Evolutionary conservation across 2,888 invertebrate genomes (phyloP).

Genomic region (Pristionchus fissidentatus): DNA sequence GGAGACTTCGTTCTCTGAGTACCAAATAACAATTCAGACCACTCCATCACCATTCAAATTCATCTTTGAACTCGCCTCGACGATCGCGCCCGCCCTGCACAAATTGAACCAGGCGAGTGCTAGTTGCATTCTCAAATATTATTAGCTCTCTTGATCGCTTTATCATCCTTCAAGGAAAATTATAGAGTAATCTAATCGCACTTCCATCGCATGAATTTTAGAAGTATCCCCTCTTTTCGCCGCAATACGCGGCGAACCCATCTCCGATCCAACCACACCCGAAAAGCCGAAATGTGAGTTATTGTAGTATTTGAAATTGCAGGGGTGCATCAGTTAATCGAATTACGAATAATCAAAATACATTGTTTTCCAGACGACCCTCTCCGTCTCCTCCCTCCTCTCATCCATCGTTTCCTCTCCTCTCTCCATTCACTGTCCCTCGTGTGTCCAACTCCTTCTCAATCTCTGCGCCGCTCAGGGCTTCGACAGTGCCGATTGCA

Average conservation of each 20-base stretch:
- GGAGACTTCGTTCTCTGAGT: no score
- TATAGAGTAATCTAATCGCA: neutral
- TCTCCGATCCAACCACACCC: conserved; percentile 6
- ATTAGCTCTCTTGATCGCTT: neutral
- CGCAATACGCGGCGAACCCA: conserved; percentile 12
- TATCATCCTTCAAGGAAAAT: neutral
- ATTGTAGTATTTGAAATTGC: neutral
- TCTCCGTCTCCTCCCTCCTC: neutral
- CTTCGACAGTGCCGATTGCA: neutral
- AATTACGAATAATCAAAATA: neutral
- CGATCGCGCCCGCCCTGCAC: neutral
- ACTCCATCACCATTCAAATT: conserved; percentile 22
- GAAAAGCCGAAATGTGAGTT: neutral
- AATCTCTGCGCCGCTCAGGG: conserved; percentile 4
- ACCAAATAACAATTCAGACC: neutral
- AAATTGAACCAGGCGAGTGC: neutral
- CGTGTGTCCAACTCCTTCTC: conserved; percentile 18
- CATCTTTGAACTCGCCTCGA: conserved; percentile 36
- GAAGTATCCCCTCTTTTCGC: conserved; percentile 4
- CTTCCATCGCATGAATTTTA: no score
- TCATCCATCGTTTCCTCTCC: conserved; percentile 32
- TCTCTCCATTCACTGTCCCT: conserved; percentile 33
- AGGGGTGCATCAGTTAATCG: neutral
- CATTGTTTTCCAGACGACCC: neutral
- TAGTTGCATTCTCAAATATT: neutral